Percentiles rank a stretch among this genome's conserved stretches.
Conservation (phyloP, 2,113 vertebrate genomes). For the Rana temporaria region DNA sequence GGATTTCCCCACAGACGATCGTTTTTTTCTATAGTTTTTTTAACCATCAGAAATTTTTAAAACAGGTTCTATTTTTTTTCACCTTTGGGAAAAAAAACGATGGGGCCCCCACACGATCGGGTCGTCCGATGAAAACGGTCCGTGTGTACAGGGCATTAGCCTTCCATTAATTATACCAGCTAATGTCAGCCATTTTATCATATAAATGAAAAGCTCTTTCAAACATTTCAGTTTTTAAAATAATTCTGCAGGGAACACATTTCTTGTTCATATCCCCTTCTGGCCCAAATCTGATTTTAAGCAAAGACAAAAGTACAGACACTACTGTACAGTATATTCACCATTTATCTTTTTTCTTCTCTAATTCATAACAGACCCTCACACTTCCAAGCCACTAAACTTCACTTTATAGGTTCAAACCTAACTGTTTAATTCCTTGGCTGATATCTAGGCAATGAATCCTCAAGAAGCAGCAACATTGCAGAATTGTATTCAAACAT, state of each 20-base stretch:
- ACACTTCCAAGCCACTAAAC: slow-evolving; percentile 18
- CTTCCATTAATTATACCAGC: no score
- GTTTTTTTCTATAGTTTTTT: no score
- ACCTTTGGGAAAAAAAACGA: no score
- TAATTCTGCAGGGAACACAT: not conserved
- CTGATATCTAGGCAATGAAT: slow-evolving; percentile 26
- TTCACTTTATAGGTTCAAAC: slow-evolving; percentile 12
- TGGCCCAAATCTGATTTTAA: not conserved
- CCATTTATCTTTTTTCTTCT: not conserved
- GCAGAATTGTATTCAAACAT: slow-evolving; percentile 44
- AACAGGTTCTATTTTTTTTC: no score
- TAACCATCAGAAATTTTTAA: no score
- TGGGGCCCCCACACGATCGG: no score
- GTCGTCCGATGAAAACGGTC: no score
- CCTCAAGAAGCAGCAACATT: slow-evolving; percentile 13
- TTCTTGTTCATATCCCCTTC: not conserved
- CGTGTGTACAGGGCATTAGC: no score
- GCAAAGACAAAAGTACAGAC: not conserved
- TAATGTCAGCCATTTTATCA: no score
- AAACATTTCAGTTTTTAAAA: not conserved
- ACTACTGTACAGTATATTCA: not conserved
- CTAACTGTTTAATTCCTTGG: not conserved
- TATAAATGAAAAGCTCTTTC: no score
- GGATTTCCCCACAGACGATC: no score
- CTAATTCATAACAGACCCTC: slow-evolving; percentile 35